Conservation (phyloP, 2,113 vertebrate species). For the Opisthocomus hoazin region DNA sequence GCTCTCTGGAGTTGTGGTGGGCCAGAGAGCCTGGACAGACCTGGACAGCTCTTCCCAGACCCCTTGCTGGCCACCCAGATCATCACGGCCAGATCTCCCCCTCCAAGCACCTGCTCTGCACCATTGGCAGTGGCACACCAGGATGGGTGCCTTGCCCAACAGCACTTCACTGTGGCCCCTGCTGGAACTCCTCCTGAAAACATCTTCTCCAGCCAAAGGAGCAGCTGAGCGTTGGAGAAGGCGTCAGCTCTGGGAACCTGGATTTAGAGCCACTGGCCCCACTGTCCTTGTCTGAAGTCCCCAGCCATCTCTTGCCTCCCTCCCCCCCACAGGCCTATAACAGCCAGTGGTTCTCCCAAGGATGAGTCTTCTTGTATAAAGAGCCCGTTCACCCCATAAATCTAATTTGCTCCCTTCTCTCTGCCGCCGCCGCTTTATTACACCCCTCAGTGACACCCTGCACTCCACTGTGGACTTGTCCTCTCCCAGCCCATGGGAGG, state of each 20-base stretch:
- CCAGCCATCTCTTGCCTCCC: neutral
- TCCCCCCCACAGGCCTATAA: too few relatives aligned
- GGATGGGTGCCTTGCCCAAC: neutral
- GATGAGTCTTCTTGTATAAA: neutral
- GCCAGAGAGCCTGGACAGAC: neutral
- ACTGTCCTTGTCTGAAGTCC: neutral
- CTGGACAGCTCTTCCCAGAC: neutral
- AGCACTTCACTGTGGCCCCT: neutral
- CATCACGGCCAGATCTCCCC: neutral
- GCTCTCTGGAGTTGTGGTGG: neutral
- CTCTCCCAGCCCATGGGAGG: neutral
- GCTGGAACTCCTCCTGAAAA: neutral
- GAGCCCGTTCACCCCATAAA: neutral
- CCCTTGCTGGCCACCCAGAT: neutral
- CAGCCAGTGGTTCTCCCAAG: neutral
- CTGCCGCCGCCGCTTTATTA: neutral
- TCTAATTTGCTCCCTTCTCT: neutral
- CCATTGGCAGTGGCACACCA: fast-evolving
- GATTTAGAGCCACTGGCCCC: neutral
- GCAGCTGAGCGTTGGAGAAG: neutral
- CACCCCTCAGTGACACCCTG: neutral
- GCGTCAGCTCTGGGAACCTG: neutral
- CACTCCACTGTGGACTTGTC: neutral
- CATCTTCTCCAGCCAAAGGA: neutral
- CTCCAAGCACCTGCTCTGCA: neutral